A percentile compares a stretch with the other conserved stretches of the same genome.
These are phyloP conservation scores for Lepidostoma basale DNA, from an alignment of 1,140 invertebrate species.

Conservation along the genomic window DNA sequence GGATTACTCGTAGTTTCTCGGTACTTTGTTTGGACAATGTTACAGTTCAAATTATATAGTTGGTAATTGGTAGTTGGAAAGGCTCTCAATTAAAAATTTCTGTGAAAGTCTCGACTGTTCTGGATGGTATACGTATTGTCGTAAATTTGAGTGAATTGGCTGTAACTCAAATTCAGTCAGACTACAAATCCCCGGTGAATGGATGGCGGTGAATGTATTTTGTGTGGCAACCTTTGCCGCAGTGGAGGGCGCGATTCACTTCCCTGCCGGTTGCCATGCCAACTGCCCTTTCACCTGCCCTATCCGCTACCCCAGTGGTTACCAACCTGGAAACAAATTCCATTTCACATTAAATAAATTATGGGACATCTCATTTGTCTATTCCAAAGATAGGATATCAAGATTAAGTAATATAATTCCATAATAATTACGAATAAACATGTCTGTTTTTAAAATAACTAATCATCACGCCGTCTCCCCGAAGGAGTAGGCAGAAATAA, in stretches of 20 bases:
- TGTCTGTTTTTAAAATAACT: too few species aligned
- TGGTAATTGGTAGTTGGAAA: neutral
- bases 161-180: neutral
- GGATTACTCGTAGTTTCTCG: too few species aligned
- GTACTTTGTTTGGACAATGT: too few species aligned
- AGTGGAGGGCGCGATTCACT: slow-evolving; percentile 13
- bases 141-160: neutral
- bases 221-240: neutral
- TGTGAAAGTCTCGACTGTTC: neutral
- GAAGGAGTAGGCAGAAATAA: too few species aligned
- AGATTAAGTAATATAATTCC: too few species aligned
- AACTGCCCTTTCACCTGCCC: slow-evolving; percentile 12
- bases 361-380: neutral
- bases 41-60: neutral
- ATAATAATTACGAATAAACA: too few species aligned
- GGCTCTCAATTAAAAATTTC: neutral
- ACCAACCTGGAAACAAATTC: neutral
- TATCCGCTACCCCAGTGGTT: neutral
- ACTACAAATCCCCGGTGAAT: neutral
- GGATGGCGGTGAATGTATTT: neutral
- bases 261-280: slow-evolving; percentile 28
- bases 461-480: too few species aligned
- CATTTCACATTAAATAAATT: neutral
- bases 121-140: neutral
- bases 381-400: neutral